Conservation (phyloP, 2,113 vertebrate genomes). For the Hippocampus barbouri region DNA sequence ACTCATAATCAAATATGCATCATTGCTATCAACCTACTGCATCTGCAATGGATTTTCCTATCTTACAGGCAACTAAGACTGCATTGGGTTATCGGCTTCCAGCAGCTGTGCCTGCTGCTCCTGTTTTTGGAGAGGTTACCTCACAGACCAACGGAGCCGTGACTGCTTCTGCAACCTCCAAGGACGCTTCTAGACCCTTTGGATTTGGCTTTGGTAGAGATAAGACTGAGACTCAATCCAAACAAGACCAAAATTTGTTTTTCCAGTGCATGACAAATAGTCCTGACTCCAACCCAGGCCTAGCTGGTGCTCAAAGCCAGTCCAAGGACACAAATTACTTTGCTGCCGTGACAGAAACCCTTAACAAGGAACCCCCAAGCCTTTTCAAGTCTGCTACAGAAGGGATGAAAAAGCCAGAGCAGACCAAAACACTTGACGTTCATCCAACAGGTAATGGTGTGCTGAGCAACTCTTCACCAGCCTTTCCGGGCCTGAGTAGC, state of each 20-base stretch:
- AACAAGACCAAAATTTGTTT: slow-evolving; percentile 93
- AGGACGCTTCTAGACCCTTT: slow-evolving; percentile 79
- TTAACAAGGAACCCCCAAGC: slow-evolving; percentile 79
- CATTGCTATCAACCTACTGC: not conserved
- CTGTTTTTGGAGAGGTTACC: slow-evolving; percentile 80
- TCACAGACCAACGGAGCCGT: slow-evolving; percentile 83
- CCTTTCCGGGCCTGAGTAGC: slow-evolving; percentile 76
- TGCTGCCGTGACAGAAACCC: slow-evolving; percentile 83
- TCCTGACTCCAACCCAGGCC: slow-evolving; percentile 71
- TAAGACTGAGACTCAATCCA: slow-evolving; percentile 68
- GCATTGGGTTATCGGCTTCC: slow-evolving; percentile 74
- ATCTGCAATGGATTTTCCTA: slow-evolving; percentile 7
- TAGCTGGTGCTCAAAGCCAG: slow-evolving; percentile 46
- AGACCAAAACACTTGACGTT: slow-evolving; percentile 78
- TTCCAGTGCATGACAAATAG: slow-evolving; percentile 97
- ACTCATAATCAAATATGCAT: not conserved
- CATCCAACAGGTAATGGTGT: slow-evolving; percentile 79
- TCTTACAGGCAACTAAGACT: slow-evolving; percentile 81
- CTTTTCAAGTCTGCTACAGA: slow-evolving; percentile 70
- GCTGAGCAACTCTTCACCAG: slow-evolving; percentile 79
- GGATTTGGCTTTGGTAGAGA: slow-evolving; percentile 83
- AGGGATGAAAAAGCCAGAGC: slow-evolving; percentile 71
- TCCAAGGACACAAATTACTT: slow-evolving; percentile 84
- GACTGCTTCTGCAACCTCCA: slow-evolving; percentile 70
- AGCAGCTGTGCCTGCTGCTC: slow-evolving; percentile 68